A percentile compares a stretch with the other conserved stretches of the same genome.
phyloP scores from a whole-genome alignment of 1,140 invertebrate species.

The Sarcophaga bullata region DNA sequence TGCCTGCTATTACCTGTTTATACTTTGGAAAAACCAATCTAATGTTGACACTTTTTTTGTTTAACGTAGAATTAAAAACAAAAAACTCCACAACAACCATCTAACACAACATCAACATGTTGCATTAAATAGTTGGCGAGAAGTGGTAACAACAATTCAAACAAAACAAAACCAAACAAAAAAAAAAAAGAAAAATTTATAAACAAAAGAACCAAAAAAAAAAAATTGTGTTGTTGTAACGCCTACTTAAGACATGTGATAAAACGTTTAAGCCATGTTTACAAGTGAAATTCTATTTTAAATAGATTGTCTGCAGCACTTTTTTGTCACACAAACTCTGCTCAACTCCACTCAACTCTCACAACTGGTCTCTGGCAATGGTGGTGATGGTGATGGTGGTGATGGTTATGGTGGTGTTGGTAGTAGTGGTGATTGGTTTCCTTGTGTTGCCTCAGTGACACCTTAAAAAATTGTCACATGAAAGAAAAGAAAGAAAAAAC shows the following conservation, averaged over 20 bases:
- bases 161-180: neutral
- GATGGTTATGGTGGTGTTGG: no score
- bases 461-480: neutral
- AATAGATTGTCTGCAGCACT: slow-evolving; percentile 19
- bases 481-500: neutral
- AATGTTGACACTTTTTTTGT: no score
- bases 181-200: neutral
- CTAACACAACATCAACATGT: slow-evolving; percentile 29
- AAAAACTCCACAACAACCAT: neutral
- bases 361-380: neutral
- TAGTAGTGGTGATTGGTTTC: slow-evolving; percentile 2
- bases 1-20: no score
- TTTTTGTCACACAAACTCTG: neutral
- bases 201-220: neutral
- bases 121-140: slow-evolving; percentile 29
- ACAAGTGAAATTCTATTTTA: slow-evolving; percentile 41
- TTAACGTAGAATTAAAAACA: neutral
- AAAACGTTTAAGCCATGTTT: slow-evolving; percentile 40
- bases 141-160: slow-evolving; percentile 19
- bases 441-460: slow-evolving; percentile 8
- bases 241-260: slow-evolving; percentile 40
- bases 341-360: neutral
- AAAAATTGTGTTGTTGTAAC: slow-evolving; percentile 33
- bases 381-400: neutral
- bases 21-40: no score